Conservation (phyloP, 2,797 vertebrate species). For the Premnoplex brunnescens region DNA sequence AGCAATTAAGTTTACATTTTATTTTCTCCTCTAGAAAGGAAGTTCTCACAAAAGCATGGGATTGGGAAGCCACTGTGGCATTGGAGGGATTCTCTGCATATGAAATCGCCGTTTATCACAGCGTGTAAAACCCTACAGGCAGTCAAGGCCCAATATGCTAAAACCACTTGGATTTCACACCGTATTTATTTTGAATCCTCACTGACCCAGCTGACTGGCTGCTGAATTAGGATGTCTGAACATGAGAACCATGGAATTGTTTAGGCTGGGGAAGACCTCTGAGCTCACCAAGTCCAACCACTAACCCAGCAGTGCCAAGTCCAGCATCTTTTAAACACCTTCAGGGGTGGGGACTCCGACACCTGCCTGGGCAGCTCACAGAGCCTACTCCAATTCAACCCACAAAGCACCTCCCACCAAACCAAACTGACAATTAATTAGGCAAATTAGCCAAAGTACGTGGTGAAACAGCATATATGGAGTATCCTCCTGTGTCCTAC, state of each 20-base stretch:
- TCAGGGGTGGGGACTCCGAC: too few relatives aligned
- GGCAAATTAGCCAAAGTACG: background rate
- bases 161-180: conserved; percentile 69
- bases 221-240: conserved; percentile 45
- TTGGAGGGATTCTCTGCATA: conserved; percentile 57
- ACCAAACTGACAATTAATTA: background rate
- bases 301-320: too few relatives aligned
- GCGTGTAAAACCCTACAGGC: conserved; percentile 64
- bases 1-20: conserved; percentile 77
- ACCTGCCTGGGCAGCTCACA: background rate
- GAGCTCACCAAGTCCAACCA: background rate
- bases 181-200: conserved; percentile 62
- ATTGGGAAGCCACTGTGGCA: conserved; percentile 67
- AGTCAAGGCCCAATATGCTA: conserved; percentile 37
- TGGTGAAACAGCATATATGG: background rate
- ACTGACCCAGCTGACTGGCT: conserved; percentile 59
- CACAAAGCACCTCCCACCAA: background rate
- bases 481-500: background rate
- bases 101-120: conserved; percentile 79
- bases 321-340: background rate
- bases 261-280: background rate
- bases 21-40: conserved; percentile 68
- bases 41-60: conserved; percentile 68
- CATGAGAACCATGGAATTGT: background rate
- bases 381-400: background rate